Conservation (phyloP, 2,113 vertebrate species). For the Hemiscyllium ocellatum region DNA sequence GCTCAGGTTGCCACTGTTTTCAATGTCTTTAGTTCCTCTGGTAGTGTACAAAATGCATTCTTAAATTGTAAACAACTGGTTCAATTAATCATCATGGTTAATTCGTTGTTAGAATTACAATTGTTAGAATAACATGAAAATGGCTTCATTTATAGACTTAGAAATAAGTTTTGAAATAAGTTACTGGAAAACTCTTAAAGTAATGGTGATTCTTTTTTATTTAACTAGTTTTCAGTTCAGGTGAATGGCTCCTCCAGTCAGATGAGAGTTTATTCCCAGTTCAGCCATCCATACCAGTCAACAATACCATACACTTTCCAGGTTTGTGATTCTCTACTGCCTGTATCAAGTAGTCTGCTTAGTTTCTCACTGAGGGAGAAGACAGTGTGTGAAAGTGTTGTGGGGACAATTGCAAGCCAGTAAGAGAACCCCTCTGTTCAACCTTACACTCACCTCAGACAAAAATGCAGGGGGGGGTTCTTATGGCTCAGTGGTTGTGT, state of each 20-base stretch:
- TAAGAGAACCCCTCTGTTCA: not conserved
- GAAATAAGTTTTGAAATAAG: not conserved
- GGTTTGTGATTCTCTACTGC: conserved; percentile 42
- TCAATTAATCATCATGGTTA: not conserved
- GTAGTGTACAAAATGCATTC: not conserved
- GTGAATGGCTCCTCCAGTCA: conserved; percentile 52
- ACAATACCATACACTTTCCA: conserved; percentile 52
- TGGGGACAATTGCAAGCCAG: not conserved
- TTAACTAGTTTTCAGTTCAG: conserved; percentile 49
- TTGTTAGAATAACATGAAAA: not conserved
- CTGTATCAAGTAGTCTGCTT: not conserved
- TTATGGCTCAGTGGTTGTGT: no score
- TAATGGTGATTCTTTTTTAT: not conserved
- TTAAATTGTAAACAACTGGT: not conserved
- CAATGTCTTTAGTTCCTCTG: not conserved
- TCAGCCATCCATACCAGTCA: conserved; percentile 52
- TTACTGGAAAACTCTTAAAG: not conserved
- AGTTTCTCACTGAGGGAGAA: not conserved
- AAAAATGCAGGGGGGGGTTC: no score
- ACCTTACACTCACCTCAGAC: not conserved
- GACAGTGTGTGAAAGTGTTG: not conserved
- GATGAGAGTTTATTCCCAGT: conserved; percentile 47
- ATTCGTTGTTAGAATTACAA: not conserved
- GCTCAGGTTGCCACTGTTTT: not conserved
- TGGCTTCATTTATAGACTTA: not conserved